These are phyloP conservation scores for Bombus sylvicola DNA, from an alignment of 1,140 invertebrate genomes.

Conservation along the genomic window DNA sequence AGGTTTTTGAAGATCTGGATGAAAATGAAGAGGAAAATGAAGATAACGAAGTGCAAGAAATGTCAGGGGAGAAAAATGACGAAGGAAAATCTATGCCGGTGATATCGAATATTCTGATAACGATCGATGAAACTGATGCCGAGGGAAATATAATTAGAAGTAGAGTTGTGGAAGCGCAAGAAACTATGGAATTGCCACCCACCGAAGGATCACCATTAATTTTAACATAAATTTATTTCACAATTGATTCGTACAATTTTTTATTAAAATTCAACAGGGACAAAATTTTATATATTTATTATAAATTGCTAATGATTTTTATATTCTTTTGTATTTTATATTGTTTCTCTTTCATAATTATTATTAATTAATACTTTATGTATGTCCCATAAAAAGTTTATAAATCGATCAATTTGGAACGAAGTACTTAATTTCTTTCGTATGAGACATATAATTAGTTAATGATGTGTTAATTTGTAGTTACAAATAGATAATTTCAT, in stretches of 20 bases:
- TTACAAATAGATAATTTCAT: neutral
- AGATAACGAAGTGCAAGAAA: neutral
- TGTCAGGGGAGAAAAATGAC: conserved; percentile 10
- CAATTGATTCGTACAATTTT: neutral
- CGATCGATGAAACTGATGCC: conserved; percentile 83
- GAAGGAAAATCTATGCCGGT: conserved; percentile 70
- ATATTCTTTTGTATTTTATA: neutral
- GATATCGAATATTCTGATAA: conserved; percentile 82
- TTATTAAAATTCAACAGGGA: neutral
- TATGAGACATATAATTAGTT: neutral
- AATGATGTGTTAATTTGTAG: no score
- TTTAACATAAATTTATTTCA: conserved; percentile 67
- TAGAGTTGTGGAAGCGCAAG: conserved; percentile 80
- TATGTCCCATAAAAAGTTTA: neutral
- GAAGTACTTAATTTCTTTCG: neutral
- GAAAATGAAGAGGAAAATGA: conserved; percentile 44
- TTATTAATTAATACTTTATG: neutral
- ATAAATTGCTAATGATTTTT: neutral
- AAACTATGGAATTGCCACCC: conserved; percentile 77
- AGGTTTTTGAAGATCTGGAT: conserved; percentile 69
- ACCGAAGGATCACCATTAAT: conserved; percentile 76
- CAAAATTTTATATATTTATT: neutral
- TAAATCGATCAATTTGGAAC: neutral
- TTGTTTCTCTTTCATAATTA: neutral
- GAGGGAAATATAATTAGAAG: conserved; percentile 82